Evolutionary conservation across 92 coral and sea anemone species (phyloP).

Genomic region (Phenganax subtilis): DNA sequence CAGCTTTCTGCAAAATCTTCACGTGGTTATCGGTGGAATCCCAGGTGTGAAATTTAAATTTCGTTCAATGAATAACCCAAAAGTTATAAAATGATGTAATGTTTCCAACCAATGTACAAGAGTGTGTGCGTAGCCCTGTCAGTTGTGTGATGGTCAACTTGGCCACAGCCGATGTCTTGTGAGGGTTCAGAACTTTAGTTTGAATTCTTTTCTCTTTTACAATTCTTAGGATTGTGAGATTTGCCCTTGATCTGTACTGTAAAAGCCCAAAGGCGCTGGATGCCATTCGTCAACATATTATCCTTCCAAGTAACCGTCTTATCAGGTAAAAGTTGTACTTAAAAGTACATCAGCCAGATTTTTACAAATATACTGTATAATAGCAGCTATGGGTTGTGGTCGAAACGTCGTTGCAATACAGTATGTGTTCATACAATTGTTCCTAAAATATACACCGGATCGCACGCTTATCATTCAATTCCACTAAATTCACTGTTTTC

Average conservation of each 20-base stretch:
- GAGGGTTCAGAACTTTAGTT: not conserved
- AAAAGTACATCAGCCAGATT: not conserved
- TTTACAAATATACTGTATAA: not conserved
- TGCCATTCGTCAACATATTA: constrained; percentile 35
- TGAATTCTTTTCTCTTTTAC: not conserved
- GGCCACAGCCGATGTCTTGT: no score
- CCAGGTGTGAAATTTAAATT: not conserved
- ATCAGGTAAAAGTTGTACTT: constrained; percentile 31
- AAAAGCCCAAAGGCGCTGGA: constrained; percentile 50
- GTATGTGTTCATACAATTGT: not conserved
- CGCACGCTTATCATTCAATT: not conserved
- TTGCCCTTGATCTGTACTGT: constrained; percentile 47
- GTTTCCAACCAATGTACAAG: not conserved
- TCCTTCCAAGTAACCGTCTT: constrained; percentile 53
- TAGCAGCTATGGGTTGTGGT: not conserved
- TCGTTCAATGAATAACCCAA: not conserved
- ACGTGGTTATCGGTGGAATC: constrained; percentile 19
- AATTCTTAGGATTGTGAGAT: constrained; percentile 41
- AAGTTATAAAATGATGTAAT: not conserved
- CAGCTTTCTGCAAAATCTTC: constrained; percentile 26
- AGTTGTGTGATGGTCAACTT: not conserved
- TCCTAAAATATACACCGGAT: not conserved
- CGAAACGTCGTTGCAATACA: not conserved
- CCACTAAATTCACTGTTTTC: not conserved
- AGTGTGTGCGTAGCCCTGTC: not conserved